These are phyloP conservation scores for Amblyopsis hoosieri DNA, from an alignment of 2,797 vertebrate species.

Conservation along the genomic window DNA sequence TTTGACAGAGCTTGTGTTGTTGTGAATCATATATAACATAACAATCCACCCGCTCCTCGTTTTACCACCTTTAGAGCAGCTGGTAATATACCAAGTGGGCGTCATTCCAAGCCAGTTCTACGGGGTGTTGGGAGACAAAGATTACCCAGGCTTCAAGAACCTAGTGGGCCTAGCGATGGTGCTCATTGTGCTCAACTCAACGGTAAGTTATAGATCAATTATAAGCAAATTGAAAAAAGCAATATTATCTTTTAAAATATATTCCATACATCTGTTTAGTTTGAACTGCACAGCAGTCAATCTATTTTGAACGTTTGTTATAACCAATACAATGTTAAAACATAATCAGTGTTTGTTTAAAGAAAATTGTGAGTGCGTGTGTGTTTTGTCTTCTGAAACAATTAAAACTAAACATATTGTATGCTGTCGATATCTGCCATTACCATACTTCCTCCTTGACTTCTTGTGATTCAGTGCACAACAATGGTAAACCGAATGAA, in stretches of 20 bases:
- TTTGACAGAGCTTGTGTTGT: conserved; percentile 16
- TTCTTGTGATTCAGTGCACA: no score
- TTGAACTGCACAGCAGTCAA: not conserved
- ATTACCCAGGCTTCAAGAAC: conserved; percentile 80
- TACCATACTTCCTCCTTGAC: no score
- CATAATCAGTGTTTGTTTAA: no score
- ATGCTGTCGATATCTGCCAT: no score
- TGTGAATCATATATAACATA: not conserved
- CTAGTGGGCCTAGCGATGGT: conserved; percentile 79
- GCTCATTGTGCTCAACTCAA: conserved; percentile 88
- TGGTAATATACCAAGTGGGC: conserved; percentile 95
- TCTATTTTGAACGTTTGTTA: no score
- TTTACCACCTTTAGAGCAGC: conserved; percentile 81
- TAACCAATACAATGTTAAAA: no score
- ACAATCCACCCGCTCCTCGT: conserved; percentile 6
- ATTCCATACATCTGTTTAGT: not conserved
- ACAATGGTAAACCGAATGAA: no score
- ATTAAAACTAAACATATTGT: no score
- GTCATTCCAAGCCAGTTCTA: conserved; percentile 95
- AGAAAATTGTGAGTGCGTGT: no score
- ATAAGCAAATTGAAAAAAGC: no score
- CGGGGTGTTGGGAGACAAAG: conserved; percentile 85
- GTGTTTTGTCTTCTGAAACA: no score
- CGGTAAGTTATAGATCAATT: conserved; percentile 74
- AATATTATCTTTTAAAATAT: no score